phyloP scores from a whole-genome alignment of 2,888 invertebrate species.

The Molanna angustata region DNA sequence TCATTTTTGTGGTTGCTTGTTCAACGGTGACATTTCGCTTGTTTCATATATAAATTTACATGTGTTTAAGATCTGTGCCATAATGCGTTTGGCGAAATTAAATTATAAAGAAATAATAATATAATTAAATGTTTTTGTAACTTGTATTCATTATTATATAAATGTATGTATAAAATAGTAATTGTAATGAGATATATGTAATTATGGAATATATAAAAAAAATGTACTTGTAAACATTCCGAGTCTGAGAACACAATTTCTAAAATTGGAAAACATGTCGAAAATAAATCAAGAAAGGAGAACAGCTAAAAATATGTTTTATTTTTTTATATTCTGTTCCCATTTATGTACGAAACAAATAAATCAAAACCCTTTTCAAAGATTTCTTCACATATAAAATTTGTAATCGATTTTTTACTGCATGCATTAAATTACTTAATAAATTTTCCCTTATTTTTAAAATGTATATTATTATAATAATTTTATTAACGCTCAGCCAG shows the following conservation, averaged over 20 bases:
- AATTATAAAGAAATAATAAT: conserved; percentile 25
- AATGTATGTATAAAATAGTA: conserved; percentile 29
- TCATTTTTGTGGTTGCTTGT: not conserved
- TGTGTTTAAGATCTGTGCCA: conserved; percentile 31
- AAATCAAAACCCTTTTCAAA: too few relatives aligned
- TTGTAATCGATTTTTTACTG: too few relatives aligned
- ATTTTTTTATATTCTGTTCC: not conserved
- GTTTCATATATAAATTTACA: not conserved
- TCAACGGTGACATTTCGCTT: not conserved
- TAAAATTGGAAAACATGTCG: conserved; percentile 26
- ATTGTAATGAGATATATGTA: conserved; percentile 27
- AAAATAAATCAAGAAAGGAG: conserved; percentile 25
- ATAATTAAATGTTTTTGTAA: conserved; percentile 24
- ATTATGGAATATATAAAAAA: conserved; percentile 19
- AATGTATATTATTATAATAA: too few relatives aligned
- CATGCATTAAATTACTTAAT: too few relatives aligned
- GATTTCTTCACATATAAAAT: too few relatives aligned
- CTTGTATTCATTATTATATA: conserved; percentile 28
- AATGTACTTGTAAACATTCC: conserved; percentile 32
- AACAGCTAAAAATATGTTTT: conserved; percentile 15
- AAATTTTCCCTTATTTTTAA: too few relatives aligned
- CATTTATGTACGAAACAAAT: too few relatives aligned
- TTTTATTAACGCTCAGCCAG: too few relatives aligned
- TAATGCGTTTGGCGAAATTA: conserved; percentile 29
- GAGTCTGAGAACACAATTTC: conserved; percentile 30